Conservation (phyloP, 1,140 invertebrate genomes). For the Drosophila bifasciata region DNA sequence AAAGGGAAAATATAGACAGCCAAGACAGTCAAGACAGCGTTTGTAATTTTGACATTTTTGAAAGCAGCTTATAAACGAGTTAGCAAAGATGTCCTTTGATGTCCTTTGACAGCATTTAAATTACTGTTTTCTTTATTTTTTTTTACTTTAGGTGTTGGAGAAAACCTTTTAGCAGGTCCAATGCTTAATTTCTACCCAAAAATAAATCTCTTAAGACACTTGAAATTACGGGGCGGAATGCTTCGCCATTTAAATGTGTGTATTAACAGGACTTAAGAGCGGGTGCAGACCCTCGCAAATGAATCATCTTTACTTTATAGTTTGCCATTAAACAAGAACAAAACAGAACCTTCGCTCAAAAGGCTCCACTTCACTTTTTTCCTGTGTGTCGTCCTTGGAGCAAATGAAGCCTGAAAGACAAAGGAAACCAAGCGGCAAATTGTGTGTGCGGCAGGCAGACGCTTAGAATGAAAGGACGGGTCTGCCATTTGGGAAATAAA, state of each 20-base stretch:
- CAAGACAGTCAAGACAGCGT: too few relatives aligned
- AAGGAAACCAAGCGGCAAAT: slow-evolving; percentile 41
- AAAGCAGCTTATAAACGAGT: too few relatives aligned
- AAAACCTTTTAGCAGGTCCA: too few relatives aligned
- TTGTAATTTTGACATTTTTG: too few relatives aligned
- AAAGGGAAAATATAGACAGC: too few relatives aligned
- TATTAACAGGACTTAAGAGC: slow-evolving; percentile 22
- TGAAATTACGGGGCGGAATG: slow-evolving; percentile 8
- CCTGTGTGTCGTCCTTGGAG: slow-evolving; percentile 44
- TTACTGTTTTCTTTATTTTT: background rate
- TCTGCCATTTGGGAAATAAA: slow-evolving; percentile 14
- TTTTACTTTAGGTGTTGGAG: background rate
- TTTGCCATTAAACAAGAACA: slow-evolving; percentile 56
- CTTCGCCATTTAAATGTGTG: slow-evolving; percentile 21
- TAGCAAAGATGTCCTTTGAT: too few relatives aligned
- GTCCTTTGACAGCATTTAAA: too few relatives aligned
- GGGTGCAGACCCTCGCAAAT: slow-evolving; percentile 20
- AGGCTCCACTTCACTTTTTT: slow-evolving; percentile 53
- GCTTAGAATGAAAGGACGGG: slow-evolving; percentile 5
- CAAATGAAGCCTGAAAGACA: slow-evolving; percentile 66
- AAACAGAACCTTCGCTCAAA: slow-evolving; percentile 43
- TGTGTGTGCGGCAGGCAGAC: slow-evolving; percentile 16
- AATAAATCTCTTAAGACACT: slow-evolving; percentile 12
- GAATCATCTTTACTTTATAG: slow-evolving; percentile 43
- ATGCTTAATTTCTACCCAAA: background rate